Base-by-base conservation (phyloP, 2,888 invertebrate genomes). In the Eutolmus rufibarbis region DNA sequence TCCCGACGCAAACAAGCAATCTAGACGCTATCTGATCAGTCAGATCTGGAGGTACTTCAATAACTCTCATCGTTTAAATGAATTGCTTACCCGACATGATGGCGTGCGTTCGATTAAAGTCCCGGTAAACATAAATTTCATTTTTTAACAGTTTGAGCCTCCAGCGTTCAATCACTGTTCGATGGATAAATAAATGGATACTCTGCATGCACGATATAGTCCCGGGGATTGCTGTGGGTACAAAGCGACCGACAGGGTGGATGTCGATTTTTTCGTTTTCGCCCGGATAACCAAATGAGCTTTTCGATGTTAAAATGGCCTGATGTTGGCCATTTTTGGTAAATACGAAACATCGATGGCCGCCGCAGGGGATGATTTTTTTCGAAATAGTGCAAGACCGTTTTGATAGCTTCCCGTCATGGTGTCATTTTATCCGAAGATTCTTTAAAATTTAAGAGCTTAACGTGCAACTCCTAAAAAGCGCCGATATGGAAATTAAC, bases 141-240 rank as follows among this genome's bases (percentile, higher is more conserved):
- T 86, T 87, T 86, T 86, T 87, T 82, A 76, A 87, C 85, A 86
- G 57, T 77, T 81, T 79, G 46, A 43, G 87, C 87, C 87, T 78
- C 86, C 76, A 87, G 87, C 87, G 79, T 86, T 87, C 79, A 87
- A 87, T 87, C 87, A 87, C 86, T 86, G 78, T 86, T 23, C 46
- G 43, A 84, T 84, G 84, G 84, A 78, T 86, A 86, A 87, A 86
- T 86, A 87, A 87, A 86, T 86, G 86, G 37, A 34, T 76, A 40
- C 76, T 77, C 76, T 37, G 85, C 74, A 84, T 85, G 57, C 77
- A 85, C 40, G 81, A 74, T 76, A 51, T 66, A 66, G 66, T 66
- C 66, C 19, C 4, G 82, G 56, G 51, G 23, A 51, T 37, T 37
- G 77, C 37, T n/a, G 43, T 77, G 43, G 66, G 66, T 66, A 66